These are phyloP conservation scores for Cantharis rufa DNA, from an alignment of 2,888 invertebrate species.

Conservation along the genomic window DNA sequence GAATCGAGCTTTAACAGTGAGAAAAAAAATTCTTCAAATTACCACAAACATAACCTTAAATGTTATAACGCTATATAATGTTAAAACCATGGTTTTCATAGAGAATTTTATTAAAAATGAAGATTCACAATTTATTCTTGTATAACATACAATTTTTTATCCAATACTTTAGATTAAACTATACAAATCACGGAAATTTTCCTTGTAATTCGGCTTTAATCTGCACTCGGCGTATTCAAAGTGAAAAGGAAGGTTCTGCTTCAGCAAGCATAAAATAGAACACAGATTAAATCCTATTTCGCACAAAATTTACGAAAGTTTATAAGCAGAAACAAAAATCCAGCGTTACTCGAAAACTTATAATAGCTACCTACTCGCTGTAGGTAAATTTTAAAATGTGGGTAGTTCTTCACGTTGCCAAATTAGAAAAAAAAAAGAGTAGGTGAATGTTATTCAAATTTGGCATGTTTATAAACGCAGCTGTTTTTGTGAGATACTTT, in stretches of 20 bases:
- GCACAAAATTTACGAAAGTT: constrained; percentile 40
- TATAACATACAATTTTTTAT: constrained; percentile 1
- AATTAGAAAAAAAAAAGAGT: neutral
- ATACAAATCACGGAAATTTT: constrained; percentile 48
- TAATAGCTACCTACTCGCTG: neutral
- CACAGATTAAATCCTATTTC: constrained; percentile 62
- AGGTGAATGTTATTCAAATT: neutral
- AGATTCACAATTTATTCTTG: neutral
- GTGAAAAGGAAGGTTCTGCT: constrained; percentile 58
- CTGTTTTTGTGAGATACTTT: neutral
- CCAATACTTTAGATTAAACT: constrained; percentile 34
- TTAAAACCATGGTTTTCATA: no score
- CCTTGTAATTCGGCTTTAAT: constrained; percentile 60
- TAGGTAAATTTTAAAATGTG: neutral
- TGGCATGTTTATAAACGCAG: neutral
- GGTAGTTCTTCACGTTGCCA: neutral
- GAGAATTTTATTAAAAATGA: neutral
- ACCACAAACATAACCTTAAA: neutral
- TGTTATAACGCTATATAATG: no score
- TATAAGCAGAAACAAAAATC: constrained; percentile 9
- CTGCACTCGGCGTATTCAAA: constrained; percentile 56
- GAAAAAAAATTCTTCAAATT: no score
- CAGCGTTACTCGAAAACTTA: neutral
- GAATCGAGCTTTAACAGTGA: no score
- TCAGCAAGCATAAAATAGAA: constrained; percentile 61